Conservation (phyloP, 2,888 invertebrate species). For the Lithosia quadra region DNA sequence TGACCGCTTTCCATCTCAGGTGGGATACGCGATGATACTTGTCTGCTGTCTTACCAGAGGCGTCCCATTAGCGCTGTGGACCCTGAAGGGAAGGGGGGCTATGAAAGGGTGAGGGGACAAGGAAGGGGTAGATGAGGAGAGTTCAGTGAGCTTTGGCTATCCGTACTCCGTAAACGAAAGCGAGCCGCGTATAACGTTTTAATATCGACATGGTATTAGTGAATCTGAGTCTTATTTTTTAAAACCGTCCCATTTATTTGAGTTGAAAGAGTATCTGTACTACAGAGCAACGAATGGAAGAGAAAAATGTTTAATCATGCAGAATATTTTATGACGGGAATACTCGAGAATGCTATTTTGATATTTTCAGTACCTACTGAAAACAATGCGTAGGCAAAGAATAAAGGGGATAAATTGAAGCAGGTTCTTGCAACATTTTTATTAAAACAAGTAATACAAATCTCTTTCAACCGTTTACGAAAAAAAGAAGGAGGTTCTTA, state of each 20-base stretch:
- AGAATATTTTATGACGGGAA: neutral
- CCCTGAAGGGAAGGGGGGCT: too few species aligned
- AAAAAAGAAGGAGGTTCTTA: too few species aligned
- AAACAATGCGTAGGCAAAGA: neutral
- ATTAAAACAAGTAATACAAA: neutral
- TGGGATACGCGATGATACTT: too few species aligned
- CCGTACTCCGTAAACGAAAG: too few species aligned
- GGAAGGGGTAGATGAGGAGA: too few species aligned
- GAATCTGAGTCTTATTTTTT: slow-evolving; percentile 4
- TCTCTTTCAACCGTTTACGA: too few species aligned
- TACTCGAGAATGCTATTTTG: neutral
- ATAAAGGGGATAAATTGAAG: neutral
- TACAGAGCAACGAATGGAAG: slow-evolving; percentile 24
- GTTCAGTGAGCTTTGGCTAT: too few species aligned
- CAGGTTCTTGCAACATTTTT: neutral
- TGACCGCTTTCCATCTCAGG: too few species aligned
- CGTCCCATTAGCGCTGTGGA: too few species aligned
- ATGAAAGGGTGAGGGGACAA: too few species aligned
- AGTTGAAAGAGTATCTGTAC: slow-evolving; percentile 28
- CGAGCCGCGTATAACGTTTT: neutral
- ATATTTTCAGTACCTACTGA: neutral
- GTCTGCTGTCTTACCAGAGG: too few species aligned
- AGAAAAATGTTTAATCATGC: neutral
- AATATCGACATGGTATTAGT: neutral
- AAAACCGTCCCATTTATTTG: slow-evolving; percentile 27